These are phyloP conservation scores for Meda fulgida DNA, from an alignment of 2,797 vertebrate species.

Conservation along the genomic window DNA sequence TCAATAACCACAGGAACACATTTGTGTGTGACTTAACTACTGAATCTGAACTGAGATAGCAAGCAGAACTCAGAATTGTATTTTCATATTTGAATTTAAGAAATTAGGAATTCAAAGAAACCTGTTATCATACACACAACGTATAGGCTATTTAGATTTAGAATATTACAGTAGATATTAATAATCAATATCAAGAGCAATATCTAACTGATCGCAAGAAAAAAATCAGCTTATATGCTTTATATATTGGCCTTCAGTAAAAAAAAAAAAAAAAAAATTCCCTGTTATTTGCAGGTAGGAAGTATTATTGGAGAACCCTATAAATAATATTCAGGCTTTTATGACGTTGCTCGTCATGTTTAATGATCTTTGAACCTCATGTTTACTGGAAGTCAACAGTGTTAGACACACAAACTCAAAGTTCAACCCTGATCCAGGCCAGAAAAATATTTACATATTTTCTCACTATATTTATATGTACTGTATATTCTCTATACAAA, in stretches of 20 bases:
- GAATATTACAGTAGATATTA: neutral
- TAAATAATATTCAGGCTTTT: neutral
- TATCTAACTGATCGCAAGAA: neutral
- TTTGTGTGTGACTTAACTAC: neutral
- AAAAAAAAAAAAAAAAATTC: too few relatives aligned
- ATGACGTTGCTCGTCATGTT: neutral
- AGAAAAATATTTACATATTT: slow-evolving; percentile 1
- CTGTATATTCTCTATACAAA: neutral
- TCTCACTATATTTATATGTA: neutral
- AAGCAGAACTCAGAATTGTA: neutral
- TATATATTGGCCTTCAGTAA: too few relatives aligned
- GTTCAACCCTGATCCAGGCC: slow-evolving; percentile 1
- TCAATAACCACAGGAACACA: neutral
- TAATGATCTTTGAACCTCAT: slow-evolving; percentile 17
- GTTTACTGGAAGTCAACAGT: slow-evolving; percentile 31
- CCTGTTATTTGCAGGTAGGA: neutral
- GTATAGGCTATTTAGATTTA: neutral
- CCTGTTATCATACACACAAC: neutral
- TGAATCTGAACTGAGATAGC: neutral
- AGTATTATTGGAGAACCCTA: neutral
- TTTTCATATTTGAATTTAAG: neutral
- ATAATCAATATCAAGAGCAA: neutral
- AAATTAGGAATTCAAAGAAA: neutral
- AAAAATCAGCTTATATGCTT: too few relatives aligned
- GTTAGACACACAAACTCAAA: slow-evolving; percentile 32